Base-by-base conservation (phyloP, 2,888 invertebrate species). In the Phortica magna region DNA sequence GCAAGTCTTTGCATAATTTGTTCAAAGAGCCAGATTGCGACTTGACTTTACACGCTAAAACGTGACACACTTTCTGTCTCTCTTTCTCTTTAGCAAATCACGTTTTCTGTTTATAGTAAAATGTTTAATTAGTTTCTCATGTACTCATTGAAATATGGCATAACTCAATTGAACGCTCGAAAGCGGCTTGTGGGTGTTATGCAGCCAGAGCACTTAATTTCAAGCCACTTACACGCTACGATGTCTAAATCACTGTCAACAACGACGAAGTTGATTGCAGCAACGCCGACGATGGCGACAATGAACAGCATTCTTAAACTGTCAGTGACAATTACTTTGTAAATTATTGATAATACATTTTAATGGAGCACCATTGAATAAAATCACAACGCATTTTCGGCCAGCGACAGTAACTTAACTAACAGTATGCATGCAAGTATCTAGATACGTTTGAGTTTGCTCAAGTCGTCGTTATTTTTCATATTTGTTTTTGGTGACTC, bases 261-360 rank as follows among this genome's bases (percentile, higher is more conserved):
- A 74, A 76, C 77, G 65, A 67, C 55, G 74, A 72, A 65, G 76
- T 67, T 64, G 74, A 43, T 68, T 17, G 71, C 74, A 74, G 48
- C n/a, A 43, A 9, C 48, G 41, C 41, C 9, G 14, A 17, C 41
- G 19, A 43, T 17, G 74, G 22, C 61, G 22, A 61, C 10, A 22
- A 61, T 61, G 61, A 61, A 61, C 77, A 78, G 57, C 85, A 88
- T 88, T 85, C 87, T 81, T 77, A 75, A 76, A 76, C 82, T 82
- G 83, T 85, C 87, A 81, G 77, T 82, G 83, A 85, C 83, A 85
- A 85, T 87, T 87, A 84, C 78, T 80, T 82, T 79, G 83, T 86
- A 81, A 87, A 85, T 88, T 88, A 85, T 87, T 87, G 84, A 79
- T 88, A 85, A 87, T 83, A 86, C 84, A 85, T 71, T 71, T 71